Evolutionary conservation across 2,113 vertebrate species (phyloP).

Genomic region (Dicerorhinus sumatrensis): DNA sequence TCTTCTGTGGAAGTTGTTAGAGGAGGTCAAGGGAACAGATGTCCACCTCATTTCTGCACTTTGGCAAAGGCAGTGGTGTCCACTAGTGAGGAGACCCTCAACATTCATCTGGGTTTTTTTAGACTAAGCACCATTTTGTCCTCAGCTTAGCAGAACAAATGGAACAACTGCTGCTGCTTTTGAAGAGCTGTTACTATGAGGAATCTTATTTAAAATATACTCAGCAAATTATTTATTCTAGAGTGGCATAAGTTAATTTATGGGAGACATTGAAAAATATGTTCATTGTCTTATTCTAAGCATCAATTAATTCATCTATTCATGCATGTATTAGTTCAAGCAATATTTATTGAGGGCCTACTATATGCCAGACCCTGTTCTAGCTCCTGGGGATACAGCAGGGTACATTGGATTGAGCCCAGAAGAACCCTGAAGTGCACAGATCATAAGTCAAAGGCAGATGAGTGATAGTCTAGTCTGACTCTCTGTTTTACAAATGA

Average conservation of each 20-base stretch:
- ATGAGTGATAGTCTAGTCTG: background rate
- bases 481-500: background rate
- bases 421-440: background rate
- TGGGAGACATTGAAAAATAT: conserved; percentile 1
- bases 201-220: conserved; percentile 33
- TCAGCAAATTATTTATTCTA: conserved; percentile 46
- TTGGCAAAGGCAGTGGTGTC: background rate
- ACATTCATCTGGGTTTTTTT: background rate
- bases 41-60: background rate
- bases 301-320: background rate
- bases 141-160: conserved; percentile 9
- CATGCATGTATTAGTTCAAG: background rate
- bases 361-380: background rate
- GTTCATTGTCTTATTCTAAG: conserved; percentile 9
- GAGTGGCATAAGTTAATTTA: conserved; percentile 30
- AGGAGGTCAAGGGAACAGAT: background rate
- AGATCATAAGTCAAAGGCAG: background rate
- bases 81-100: background rate
- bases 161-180: conserved; percentile 21
- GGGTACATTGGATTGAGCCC: background rate
- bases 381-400: background rate
- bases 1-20: background rate
- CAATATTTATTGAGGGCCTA: background rate
- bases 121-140: background rate
- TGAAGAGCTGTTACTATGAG: background rate